Percentiles rank a stretch among this genome's conserved stretches.
Conservation (phyloP, 2,113 vertebrate genomes). For the Gymnocephalus cernua region DNA sequence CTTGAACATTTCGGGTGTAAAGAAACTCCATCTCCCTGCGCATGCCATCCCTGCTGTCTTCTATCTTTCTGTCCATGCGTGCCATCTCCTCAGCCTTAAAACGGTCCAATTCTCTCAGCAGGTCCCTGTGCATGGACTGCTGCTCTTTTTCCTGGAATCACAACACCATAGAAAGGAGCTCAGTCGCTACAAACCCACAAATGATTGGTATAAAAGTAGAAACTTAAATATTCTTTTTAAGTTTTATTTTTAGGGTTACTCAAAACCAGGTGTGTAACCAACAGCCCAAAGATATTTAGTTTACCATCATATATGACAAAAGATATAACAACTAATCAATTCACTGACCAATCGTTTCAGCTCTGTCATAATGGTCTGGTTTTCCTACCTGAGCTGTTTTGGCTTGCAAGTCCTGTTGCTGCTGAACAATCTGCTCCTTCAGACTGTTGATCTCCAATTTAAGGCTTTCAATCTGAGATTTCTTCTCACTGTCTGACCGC, state of each 20-base stretch:
- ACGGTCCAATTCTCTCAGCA: conserved; percentile 87
- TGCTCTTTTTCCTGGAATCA: conserved; percentile 88
- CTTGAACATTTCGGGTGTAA: conserved; percentile 84
- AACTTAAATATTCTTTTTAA: not conserved
- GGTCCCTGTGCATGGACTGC: conserved; percentile 88
- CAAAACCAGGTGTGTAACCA: not conserved
- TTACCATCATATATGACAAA: too few relatives aligned
- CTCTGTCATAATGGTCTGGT: too few relatives aligned
- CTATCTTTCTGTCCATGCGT: conserved; percentile 87
- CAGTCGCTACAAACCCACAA: not conserved
- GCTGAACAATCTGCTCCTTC: conserved; percentile 88
- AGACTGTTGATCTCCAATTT: conserved; percentile 88
- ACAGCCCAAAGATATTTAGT: too few relatives aligned
- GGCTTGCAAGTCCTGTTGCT: conserved; percentile 83
- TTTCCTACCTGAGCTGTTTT: conserved; percentile 86
- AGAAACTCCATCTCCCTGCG: conserved; percentile 91
- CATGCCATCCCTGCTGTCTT: conserved; percentile 91
- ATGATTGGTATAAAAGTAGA: not conserved
- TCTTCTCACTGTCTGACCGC: conserved; percentile 85
- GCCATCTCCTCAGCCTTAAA: conserved; percentile 93
- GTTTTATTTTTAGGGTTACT: not conserved
- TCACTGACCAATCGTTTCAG: too few relatives aligned
- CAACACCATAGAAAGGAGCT: not conserved
- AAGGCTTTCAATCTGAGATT: conserved; percentile 86
- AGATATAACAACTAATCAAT: not conserved